Evolutionary conservation across 2,888 invertebrate species (phyloP).

Genomic region (Eretmocerus hayati): DNA sequence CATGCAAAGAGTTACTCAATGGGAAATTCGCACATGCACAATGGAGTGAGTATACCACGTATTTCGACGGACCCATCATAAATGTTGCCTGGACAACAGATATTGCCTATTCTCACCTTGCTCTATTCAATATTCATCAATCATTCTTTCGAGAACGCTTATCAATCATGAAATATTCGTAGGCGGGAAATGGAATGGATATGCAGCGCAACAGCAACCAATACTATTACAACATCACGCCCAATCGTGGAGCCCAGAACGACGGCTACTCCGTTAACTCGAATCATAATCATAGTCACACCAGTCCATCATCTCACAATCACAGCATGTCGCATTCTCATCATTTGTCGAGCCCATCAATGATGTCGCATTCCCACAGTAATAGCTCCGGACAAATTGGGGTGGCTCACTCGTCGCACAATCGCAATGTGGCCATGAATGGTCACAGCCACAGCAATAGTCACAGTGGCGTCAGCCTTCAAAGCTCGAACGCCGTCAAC

Average conservation of each 20-base stretch:
- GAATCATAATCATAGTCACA: conserved; percentile 35
- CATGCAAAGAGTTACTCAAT: conserved; percentile 51
- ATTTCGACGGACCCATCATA: no score
- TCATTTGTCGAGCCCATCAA: conserved; percentile 40
- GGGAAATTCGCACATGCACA: conserved; percentile 48
- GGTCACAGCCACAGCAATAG: conserved; percentile 37
- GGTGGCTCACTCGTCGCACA: conserved; percentile 37
- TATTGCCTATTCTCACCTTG: no score
- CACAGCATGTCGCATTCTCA: conserved; percentile 43
- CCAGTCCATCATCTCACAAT: conserved; percentile 34
- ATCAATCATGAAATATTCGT: background rate
- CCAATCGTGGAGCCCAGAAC: conserved; percentile 22
- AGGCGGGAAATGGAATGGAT: conserved; percentile 49
- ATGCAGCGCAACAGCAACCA: conserved; percentile 48
- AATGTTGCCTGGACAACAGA: no score
- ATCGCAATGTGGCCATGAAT: conserved; percentile 36
- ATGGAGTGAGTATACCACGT: conserved; percentile 52
- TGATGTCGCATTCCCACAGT: conserved; percentile 41
- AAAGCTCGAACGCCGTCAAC: conserved; percentile 30
- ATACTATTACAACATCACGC: conserved; percentile 50
- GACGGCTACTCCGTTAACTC: conserved; percentile 36
- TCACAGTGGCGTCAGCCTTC: conserved; percentile 30
- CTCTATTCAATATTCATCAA: no score
- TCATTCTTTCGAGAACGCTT: no score
- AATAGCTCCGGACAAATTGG: conserved; percentile 42